Evolutionary conservation across 2,797 vertebrate genomes (phyloP).

Genomic region (Lophura swinhoii): DNA sequence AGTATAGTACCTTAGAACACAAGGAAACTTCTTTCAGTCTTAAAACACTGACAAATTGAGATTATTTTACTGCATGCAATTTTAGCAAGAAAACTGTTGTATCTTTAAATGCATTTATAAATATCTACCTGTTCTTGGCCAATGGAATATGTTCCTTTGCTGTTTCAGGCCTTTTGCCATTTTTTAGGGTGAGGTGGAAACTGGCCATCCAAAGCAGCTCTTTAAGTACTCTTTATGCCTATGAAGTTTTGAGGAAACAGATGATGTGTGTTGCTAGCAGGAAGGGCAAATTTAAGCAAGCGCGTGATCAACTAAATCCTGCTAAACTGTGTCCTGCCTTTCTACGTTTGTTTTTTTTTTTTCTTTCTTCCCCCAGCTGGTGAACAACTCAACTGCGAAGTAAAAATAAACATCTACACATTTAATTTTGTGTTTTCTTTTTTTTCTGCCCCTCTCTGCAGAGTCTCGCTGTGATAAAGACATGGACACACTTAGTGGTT

Average conservation of each 20-base stretch:
- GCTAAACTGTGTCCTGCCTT: not conserved
- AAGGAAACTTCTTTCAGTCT: too few species aligned
- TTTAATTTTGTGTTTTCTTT: not conserved
- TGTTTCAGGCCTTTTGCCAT: not conserved
- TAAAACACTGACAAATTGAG: too few species aligned
- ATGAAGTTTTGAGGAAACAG: not conserved
- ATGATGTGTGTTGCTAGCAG: not conserved
- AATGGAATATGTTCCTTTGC: not conserved
- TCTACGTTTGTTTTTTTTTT: too few species aligned
- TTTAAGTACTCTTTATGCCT: not conserved
- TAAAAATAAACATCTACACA: not conserved
- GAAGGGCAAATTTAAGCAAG: not conserved
- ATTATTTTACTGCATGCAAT: not conserved
- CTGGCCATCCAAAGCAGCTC: not conserved
- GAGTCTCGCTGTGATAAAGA: slow-evolving; percentile 96
- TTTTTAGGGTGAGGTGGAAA: not conserved
- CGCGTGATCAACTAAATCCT: not conserved
- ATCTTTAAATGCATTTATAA: not conserved
- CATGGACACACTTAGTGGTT: slow-evolving; percentile 95
- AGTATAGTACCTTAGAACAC: too few species aligned
- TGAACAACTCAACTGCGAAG: not conserved
- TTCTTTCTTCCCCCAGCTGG: not conserved
- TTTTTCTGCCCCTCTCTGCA: slow-evolving; percentile 55
- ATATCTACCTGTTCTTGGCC: not conserved
- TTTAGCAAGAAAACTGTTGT: not conserved